A percentile compares a stretch with the other conserved stretches of the same genome.
phyloP scores from a whole-genome alignment of 2,797 vertebrate species.

The Sylvia borin region DNA sequence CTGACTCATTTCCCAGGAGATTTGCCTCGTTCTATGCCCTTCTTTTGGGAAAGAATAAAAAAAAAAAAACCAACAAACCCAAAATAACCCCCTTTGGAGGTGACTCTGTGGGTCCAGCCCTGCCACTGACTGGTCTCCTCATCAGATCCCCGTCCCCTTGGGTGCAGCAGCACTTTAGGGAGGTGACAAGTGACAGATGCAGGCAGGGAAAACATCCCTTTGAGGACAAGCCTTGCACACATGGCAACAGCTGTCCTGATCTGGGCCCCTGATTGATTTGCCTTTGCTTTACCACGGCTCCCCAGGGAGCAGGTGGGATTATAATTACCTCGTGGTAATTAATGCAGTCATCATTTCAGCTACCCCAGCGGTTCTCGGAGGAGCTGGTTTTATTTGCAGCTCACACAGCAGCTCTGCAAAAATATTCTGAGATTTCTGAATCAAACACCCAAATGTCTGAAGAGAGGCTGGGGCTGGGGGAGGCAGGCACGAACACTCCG shows the following conservation, averaged over 20 bases:
- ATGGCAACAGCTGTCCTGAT: neutral
- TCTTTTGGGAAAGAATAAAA: neutral
- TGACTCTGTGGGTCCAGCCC: neutral
- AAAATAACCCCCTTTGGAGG: neutral
- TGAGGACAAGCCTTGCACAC: neutral
- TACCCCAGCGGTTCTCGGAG: neutral
- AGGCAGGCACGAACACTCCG: neutral
- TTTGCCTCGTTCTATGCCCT: neutral
- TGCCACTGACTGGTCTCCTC: fast-evolving
- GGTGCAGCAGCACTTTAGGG: neutral
- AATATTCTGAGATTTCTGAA: neutral
- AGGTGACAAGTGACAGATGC: neutral
- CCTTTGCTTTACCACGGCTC: neutral
- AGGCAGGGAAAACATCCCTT: neutral
- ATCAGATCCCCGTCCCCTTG: neutral
- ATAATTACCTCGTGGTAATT: conserved; percentile 31
- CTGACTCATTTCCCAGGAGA: neutral
- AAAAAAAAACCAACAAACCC: neutral
- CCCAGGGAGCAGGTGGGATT: neutral
- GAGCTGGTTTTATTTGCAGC: neutral
- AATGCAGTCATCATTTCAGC: conserved; percentile 2
- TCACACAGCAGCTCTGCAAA: neutral
- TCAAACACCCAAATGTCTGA: neutral
- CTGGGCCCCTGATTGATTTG: neutral
- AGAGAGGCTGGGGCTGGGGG: neutral